Evolutionary conservation across 2,888 invertebrate species (phyloP), one percentile per base, ranked within the genome.

Genomic region (Aphodius sticticus): DNA sequence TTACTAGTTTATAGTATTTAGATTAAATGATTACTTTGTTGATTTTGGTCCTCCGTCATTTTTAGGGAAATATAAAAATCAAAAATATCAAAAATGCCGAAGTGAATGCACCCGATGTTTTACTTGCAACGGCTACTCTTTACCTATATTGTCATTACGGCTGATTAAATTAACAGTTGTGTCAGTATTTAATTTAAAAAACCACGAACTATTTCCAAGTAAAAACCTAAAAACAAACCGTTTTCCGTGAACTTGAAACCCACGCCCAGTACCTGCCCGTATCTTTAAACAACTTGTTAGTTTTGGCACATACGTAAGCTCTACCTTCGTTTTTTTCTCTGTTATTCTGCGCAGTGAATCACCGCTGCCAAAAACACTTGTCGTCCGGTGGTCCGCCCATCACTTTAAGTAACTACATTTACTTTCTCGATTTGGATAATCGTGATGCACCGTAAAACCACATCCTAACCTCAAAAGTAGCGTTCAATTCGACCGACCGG

Each of bases 401-500:
- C 12, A 53, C 53, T 53, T 53, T 53, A 12, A 53, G 53, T 53
- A 53, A 53, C 53, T 53, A 53, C 53, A 12, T 53, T 53, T 53
- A 53, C 53, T 53, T 53, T 53, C 53, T 53, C 53, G 53, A 53
- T 53, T 53, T 53, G 53, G 53, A 53, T 53, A 53, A 53, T 53
- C 53, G 53, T 53, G 53, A 53, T 53, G 53, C 53, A 53, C 53
- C 53, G 12, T 53, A 12, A 53, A 53, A 53, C 53, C 53, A 53
- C 53, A 53, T 53, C 53, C 53, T 53, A 53, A 53, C 53, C 7
- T 7, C 7, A 53, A 53, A 53, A 53, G 53, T 53, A 53, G 53
- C 53, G 53, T 5, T 53, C 53, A 9, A 53, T 53, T 53, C 53
- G 53, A 53, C 38, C 53, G 12, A 53, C 53, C 53, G 53, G 53